Evolutionary conservation across 2,888 invertebrate genomes (phyloP), one percentile per base, ranked within the genome.

Genomic region (Pterostichus niger): DNA sequence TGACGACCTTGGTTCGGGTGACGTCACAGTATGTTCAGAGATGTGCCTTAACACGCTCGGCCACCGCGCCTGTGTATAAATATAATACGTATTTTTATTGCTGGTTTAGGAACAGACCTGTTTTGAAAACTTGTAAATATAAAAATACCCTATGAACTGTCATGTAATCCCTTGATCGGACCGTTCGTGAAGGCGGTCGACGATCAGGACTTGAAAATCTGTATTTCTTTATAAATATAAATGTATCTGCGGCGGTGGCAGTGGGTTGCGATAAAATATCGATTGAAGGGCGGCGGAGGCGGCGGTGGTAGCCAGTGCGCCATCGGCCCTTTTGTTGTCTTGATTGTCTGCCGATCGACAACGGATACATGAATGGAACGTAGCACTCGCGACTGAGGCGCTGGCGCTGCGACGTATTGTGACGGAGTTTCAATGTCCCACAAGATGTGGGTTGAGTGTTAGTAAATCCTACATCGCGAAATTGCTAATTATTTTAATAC

Each of bases 211-310:
- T 73, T 73, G 73, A 7, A 17, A 49, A 73, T 73, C 24, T 73
- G 46, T 73, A 49, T 73, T 49, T 71, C 71, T 71, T 71, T 44
- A 71, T 71, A 44, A 71, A 71, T 71, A 71, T 71, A 71, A 71
- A 71, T 71, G 64, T 64, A 17, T n/a, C 31, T 7, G 61, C 61
- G 24, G 68, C 33, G 68, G 68, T 6, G 61, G 61, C 33, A 11
- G 33, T 68, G 40, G 35, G 13, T 35, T 35, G n/a, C 15, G 49
- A 46, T 73, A 73, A 73, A 49, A 49, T 75, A 52, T 75, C 75
- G 75, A 75, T 75, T 52, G 49, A n/a, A 33, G 75, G 15, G n/a
- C 13, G 13, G 49, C n/a, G 49, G n/a, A 11, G 49, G n/a, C 9
- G 49, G 10, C 5, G 17, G 59, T 59, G 59, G 31, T 17, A 5